phyloP scores from a whole-genome alignment of 2,888 invertebrate genomes.

The Notodromas monacha region DNA sequence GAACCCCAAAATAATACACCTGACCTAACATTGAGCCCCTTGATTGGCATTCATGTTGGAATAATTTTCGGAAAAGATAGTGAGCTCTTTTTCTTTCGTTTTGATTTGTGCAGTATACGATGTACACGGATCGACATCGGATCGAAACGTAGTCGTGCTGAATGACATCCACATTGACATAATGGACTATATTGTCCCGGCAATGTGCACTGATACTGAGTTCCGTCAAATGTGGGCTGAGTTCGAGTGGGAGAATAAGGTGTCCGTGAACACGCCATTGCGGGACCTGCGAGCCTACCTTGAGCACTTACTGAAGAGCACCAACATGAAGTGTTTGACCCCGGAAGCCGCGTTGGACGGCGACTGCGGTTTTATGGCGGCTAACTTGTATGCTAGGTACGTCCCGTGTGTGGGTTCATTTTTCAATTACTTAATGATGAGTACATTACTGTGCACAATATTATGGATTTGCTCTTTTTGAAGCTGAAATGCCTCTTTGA shows the following conservation, averaged over 20 bases:
- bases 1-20: too few relatives aligned
- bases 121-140: conserved; percentile 60
- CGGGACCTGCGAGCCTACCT: conserved; percentile 74
- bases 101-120: conserved; percentile 96
- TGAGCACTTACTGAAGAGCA: conserved; percentile 58
- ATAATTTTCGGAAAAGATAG: conserved; percentile 5
- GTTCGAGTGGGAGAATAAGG: conserved; percentile 99
- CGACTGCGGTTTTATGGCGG: conserved; percentile 97
- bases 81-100: conserved; percentile 11
- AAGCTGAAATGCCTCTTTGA: too few relatives aligned
- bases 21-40: too few relatives aligned
- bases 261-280: conserved; percentile 59
- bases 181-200: conserved; percentile 95
- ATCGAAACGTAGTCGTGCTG: conserved; percentile 82
- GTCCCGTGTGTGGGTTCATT: too few relatives aligned
- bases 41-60: not conserved
- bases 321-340: conserved; percentile 96
- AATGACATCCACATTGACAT: conserved; percentile 99
- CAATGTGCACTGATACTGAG: conserved; percentile 67
- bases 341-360: conserved; percentile 77
- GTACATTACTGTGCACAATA: too few relatives aligned
- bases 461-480: too few relatives aligned
- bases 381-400: conserved; percentile 92
- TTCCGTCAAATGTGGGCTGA: conserved; percentile 99
- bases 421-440: too few relatives aligned